A percentile compares a stretch with the other conserved stretches of the same genome.
These are phyloP conservation scores for Scaptomyza montana DNA, from an alignment of 1,140 invertebrate species.

Conservation along the genomic window DNA sequence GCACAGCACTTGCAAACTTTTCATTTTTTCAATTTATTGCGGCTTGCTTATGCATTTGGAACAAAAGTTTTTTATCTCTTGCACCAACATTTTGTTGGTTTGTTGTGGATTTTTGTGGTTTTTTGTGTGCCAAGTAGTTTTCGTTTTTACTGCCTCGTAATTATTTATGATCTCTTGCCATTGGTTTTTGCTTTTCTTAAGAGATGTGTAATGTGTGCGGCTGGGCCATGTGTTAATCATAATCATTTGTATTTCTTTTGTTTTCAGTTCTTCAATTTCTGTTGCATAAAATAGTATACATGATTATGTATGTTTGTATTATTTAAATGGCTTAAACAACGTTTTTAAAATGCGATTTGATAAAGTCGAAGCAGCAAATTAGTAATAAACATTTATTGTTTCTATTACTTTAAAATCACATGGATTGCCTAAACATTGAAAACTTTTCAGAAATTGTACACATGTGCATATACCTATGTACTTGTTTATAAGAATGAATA, in stretches of 20 bases:
- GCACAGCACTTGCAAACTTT: conserved; percentile 64
- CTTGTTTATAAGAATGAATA: no score
- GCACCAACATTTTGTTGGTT: background rate
- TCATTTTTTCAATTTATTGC: conserved; percentile 39
- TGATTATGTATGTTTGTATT: no score
- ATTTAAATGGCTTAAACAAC: no score
- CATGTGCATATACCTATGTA: no score
- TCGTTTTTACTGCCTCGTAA: conserved; percentile 43
- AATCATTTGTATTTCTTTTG: conserved; percentile 21
- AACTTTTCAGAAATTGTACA: no score
- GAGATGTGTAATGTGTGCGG: conserved; percentile 44
- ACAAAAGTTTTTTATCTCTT: conserved; percentile 12
- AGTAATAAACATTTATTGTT: no score
- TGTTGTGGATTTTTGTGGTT: conserved; percentile 31
- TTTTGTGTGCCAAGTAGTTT: conserved; percentile 36
- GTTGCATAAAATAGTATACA: background rate
- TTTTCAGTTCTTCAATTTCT: background rate
- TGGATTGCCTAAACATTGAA: no score
- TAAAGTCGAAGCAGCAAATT: no score
- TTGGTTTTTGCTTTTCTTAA: conserved; percentile 28
- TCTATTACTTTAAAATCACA: no score
- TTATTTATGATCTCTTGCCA: conserved; percentile 28
- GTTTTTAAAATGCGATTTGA: background rate
- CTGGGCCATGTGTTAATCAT: conserved; percentile 59
- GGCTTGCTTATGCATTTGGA: conserved; percentile 17